Evolutionary conservation across 1,140 invertebrate species (phyloP).

Genomic region (Drosophila lini): DNA sequence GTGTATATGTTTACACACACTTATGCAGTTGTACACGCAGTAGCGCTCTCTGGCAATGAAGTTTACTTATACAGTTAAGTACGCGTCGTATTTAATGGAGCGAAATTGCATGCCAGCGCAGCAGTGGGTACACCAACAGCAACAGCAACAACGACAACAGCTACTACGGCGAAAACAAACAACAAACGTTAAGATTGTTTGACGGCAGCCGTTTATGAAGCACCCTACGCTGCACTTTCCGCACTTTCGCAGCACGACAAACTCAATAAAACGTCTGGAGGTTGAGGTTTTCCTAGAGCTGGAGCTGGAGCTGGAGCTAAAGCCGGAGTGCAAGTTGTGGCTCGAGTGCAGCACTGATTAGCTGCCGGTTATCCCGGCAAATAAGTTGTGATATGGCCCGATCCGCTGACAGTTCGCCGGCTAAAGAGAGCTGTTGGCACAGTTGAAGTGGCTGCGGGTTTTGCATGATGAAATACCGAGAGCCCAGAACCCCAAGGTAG

Average conservation of each 20-base stretch:
- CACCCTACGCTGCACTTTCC: constrained; percentile 44
- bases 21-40: constrained; percentile 57
- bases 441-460: constrained; percentile 32
- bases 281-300: constrained; percentile 6
- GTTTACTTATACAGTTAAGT: constrained; percentile 65
- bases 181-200: constrained; percentile 61
- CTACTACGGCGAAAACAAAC: constrained; percentile 43
- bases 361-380: constrained; percentile 35
- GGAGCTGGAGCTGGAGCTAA: background rate
- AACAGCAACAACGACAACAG: background rate
- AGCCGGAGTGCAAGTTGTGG: constrained; percentile 20
- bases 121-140: constrained; percentile 10
- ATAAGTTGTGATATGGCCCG: constrained; percentile 31
- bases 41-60: constrained; percentile 44
- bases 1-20: constrained; percentile 65
- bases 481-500: background rate
- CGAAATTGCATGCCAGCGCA: constrained; percentile 52
- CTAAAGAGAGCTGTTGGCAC: constrained; percentile 13
- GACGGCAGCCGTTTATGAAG: constrained; percentile 59
- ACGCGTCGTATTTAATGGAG: constrained; percentile 63
- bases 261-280: constrained; percentile 46
- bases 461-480: constrained; percentile 14
- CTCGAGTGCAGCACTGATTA: constrained; percentile 43
- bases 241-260: constrained; percentile 39
- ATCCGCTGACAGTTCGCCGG: constrained; percentile 6